A percentile compares a stretch with the other conserved stretches of the same genome.
Evolutionary conservation across 2,888 invertebrate species (phyloP).

Genomic region (Acrocera orbiculus): DNA sequence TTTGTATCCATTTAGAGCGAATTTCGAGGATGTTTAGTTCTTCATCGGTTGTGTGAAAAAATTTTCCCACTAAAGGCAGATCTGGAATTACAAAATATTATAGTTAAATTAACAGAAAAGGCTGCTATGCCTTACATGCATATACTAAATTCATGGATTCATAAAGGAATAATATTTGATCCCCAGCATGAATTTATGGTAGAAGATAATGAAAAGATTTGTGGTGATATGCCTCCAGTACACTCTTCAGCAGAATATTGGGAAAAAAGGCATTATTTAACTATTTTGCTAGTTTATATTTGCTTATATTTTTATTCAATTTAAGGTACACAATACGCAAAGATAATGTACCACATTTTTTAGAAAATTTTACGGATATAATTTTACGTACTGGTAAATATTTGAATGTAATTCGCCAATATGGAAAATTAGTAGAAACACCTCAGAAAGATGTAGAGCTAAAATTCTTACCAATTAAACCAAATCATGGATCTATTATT

Average conservation of each 20-base stretch:
- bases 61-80: slow-evolving; percentile 57
- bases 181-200: slow-evolving; percentile 83
- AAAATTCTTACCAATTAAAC: slow-evolving; percentile 40
- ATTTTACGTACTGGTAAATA: slow-evolving; percentile 93
- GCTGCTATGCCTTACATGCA: slow-evolving; percentile 82
- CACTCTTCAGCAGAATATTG: slow-evolving; percentile 89
- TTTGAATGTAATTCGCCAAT: slow-evolving; percentile 87
- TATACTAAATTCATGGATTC: slow-evolving; percentile 86
- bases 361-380: slow-evolving; percentile 70
- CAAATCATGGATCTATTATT: slow-evolving; percentile 52
- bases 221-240: slow-evolving; percentile 62
- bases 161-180: slow-evolving; percentile 82
- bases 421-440: slow-evolving; percentile 54
- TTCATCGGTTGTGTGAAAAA: slow-evolving; percentile 72
- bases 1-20: too few relatives aligned
- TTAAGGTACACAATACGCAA: slow-evolving; percentile 53
- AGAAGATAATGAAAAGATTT: slow-evolving; percentile 72
- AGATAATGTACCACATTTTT: slow-evolving; percentile 73
- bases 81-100: slow-evolving; percentile 55
- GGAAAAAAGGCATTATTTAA: too few relatives aligned
- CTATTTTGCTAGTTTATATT: too few relatives aligned
- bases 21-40: slow-evolving; percentile 62
- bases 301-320: not conserved
- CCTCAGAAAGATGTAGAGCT: slow-evolving; percentile 33
- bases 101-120: slow-evolving; percentile 63